Evolutionary conservation across 23 tunicate genomes (phyloP).

Genomic region (Styela clava): DNA sequence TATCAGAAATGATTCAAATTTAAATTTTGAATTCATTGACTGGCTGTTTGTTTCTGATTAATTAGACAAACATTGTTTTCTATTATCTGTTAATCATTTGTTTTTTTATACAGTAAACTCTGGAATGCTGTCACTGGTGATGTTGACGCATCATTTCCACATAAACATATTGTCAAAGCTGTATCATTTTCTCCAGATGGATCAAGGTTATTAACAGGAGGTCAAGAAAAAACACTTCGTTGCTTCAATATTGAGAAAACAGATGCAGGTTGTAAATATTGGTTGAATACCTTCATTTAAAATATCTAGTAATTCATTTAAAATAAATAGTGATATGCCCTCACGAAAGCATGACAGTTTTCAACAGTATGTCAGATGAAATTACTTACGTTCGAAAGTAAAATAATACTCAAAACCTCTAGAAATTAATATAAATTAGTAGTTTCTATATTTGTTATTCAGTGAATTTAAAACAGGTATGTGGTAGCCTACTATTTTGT

Average conservation of each 20-base stretch:
- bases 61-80: no score
- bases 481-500: no score
- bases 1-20: no score
- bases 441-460: no score
- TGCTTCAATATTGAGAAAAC: conserved; percentile 49
- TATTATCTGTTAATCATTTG: no score
- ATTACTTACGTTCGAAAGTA: no score
- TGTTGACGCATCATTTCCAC: conserved; percentile 51
- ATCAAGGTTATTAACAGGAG: conserved; percentile 62
- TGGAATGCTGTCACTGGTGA: conserved; percentile 93
- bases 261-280: conserved; percentile 44
- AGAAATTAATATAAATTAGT: no score
- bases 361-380: not conserved
- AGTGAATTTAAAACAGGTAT: no score
- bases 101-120: conserved; percentile 28
- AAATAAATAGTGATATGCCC: not conserved
- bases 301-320: not conserved
- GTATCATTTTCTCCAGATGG: conserved; percentile 94
- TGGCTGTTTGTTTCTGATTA: no score
- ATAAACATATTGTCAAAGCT: conserved; percentile 89
- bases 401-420: no score
- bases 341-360: not conserved
- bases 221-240: conserved; percentile 83
- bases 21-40: no score
- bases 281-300: not conserved